Base-by-base conservation (phyloP, 1,140 invertebrate genomes). In the Monochamus saltuarius region DNA sequence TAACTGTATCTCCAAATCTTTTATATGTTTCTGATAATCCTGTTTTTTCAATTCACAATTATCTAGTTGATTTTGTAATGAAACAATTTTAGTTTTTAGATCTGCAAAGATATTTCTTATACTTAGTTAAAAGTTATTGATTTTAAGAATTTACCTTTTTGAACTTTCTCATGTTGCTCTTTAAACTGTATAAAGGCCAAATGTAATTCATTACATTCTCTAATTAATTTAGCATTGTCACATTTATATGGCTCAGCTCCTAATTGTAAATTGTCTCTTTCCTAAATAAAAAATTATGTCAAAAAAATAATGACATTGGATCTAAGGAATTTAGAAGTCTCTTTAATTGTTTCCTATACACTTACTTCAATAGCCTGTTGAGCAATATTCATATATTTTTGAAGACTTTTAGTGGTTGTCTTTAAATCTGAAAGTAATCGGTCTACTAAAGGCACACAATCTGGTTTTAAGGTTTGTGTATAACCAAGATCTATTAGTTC, bases 381-480 rank as follows among this genome's bases (percentile, higher is more conserved):
- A 6, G 86, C 84, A 45, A 88, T 73, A 46, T 86, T 83, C 80
- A 91, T 92, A 67, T 89, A 89, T 77, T 91, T 85, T 69, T 89
- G 86, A 29, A 92, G 77, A 72, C 86, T 90, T 52, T 88, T 84
- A 22, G 89, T 92, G 14, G 90, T 91, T 72, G 89, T 84, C 53
- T 91, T 77, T 49, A 92, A 80, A 78, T 92, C 90, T 52, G 82
- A 83, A 56, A 90, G 73, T 58, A 93, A 75, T 73, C 84, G 85
- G 78, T 91, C 87, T 61, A 91, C 86, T 55, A 92, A 76, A 42
- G 87, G 85, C 29, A 91, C 74, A 62, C 85, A 84, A 65, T 93
- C 90, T 16, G 86, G 70, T 1, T 84, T 82, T 45, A 92, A 78
- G n/a, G 80, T 75, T 73, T 91, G 86, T 56, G 81, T 82, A 73